Conservation (phyloP, 2,888 invertebrate genomes). For the Neoascia interrupta region DNA sequence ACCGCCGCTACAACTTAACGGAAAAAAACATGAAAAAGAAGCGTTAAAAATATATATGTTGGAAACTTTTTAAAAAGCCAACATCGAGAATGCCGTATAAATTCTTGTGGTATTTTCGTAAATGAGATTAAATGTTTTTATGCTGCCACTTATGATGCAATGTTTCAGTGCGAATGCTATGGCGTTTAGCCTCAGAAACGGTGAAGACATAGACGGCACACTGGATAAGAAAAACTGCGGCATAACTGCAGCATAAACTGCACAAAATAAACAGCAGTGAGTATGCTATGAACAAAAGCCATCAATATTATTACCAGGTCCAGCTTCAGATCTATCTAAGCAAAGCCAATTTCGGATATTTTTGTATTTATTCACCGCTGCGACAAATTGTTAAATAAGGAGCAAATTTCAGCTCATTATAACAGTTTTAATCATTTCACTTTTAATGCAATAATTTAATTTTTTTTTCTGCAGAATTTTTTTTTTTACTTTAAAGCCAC, state of each 20-base stretch:
- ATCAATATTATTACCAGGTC: neutral
- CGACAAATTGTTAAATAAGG: neutral
- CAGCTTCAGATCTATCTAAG: neutral
- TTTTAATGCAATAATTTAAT: too few relatives aligned
- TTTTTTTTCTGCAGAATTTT: too few relatives aligned
- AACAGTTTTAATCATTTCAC: too few relatives aligned
- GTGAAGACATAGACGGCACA: neutral
- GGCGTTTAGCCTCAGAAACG: conserved; percentile 4
- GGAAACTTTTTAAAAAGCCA: neutral
- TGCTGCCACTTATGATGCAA: neutral
- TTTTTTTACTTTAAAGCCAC: too few relatives aligned
- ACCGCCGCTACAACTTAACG: conserved; percentile 4
- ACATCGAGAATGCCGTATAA: neutral
- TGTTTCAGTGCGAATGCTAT: neutral
- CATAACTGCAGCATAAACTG: too few relatives aligned
- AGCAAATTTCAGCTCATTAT: too few relatives aligned
- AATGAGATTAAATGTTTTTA: neutral
- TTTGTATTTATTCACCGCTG: neutral
- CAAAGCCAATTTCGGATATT: neutral
- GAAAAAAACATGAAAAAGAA: conserved; percentile 1
- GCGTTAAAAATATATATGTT: conserved; percentile 5
- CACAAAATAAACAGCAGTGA: neutral
- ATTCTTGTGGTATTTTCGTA: neutral
- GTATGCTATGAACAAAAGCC: neutral
- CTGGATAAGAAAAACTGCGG: neutral